Evolutionary conservation across 2,888 invertebrate genomes (phyloP).

Genomic region (Ennomos fuscantarius): DNA sequence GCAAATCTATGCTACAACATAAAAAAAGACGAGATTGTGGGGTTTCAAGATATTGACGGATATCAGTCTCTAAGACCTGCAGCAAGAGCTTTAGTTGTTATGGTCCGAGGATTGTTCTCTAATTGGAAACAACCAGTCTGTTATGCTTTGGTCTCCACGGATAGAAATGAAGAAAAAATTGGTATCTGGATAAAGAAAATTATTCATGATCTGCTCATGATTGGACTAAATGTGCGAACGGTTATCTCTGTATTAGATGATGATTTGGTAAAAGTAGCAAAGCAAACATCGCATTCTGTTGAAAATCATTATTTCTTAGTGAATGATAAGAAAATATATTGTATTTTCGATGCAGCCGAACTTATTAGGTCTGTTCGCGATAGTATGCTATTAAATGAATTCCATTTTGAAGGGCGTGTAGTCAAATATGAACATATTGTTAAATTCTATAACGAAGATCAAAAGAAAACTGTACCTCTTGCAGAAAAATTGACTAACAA

Average conservation of each 20-base stretch:
- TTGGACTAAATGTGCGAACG: background rate
- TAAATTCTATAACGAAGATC: background rate
- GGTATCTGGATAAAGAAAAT: conserved; percentile 31
- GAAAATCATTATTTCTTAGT: conserved; percentile 28
- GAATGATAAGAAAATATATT: conserved; percentile 31
- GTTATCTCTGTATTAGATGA: background rate
- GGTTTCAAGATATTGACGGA: conserved; percentile 38
- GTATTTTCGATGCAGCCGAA: conserved; percentile 36
- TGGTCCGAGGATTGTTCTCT: background rate
- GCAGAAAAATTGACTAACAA: conserved; percentile 11
- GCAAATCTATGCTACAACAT: conserved; percentile 35
- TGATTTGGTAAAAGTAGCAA: background rate
- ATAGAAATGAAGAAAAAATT: conserved; percentile 11
- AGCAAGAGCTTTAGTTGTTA: background rate
- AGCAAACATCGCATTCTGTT: background rate
- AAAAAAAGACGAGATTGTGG: conserved; percentile 33
- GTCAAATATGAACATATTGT: conserved; percentile 2
- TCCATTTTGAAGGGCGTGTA: conserved; percentile 5
- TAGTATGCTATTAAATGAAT: conserved; percentile 27
- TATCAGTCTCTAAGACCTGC: conserved; percentile 16
- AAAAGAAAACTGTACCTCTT: background rate
- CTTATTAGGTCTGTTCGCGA: conserved; percentile 33
- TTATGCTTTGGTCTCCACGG: conserved; percentile 24
- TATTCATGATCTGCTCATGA: background rate
- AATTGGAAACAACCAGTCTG: background rate